A percentile compares a stretch with the other conserved stretches of the same genome.
Conservation (phyloP, 2,888 invertebrate species). For the Punctoribates punctum region DNA sequence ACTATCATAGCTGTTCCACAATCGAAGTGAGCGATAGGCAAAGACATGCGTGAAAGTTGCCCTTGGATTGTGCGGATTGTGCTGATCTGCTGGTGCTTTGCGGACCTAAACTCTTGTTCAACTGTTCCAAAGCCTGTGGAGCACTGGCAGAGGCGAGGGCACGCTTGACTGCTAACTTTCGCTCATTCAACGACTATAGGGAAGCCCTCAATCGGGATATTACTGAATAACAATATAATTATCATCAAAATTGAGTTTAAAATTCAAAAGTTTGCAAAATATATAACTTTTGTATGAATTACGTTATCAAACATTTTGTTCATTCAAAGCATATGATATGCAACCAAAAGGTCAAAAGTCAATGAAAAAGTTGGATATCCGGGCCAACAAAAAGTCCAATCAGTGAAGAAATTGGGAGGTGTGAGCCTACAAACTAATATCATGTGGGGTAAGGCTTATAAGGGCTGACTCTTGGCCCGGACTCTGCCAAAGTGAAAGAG, state of each 20-base stretch:
- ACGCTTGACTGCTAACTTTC: conserved; percentile 28
- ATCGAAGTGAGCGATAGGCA: conserved; percentile 4
- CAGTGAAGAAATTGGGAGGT: conserved; percentile 31
- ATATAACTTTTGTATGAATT: background rate
- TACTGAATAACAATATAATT: conserved; percentile 33
- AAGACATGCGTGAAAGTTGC: conserved; percentile 30
- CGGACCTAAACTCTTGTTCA: background rate
- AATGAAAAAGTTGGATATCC: conserved; percentile 26
- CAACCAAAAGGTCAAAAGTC: conserved; percentile 7
- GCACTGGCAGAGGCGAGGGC: background rate
- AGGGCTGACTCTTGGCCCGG: too few relatives aligned
- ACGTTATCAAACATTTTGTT: conserved; percentile 3
- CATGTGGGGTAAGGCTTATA: conserved; percentile 22
- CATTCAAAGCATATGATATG: background rate
- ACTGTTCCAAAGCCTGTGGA: background rate
- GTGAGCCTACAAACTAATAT: conserved; percentile 14
- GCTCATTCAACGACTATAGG: background rate
- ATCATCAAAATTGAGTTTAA: conserved; percentile 13
- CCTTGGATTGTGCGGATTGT: conserved; percentile 20
- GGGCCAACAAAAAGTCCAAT: conserved; percentile 33
- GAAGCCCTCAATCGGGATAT: conserved; percentile 30
- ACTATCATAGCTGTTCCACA: conserved; percentile 29
- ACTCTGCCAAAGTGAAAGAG: too few relatives aligned
- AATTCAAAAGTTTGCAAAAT: background rate
- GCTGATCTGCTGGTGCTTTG: conserved; percentile 12